Evolutionary conservation across 1,140 invertebrate genomes (phyloP), one percentile per base, ranked within the genome.

Genomic region (Lerema accius): DNA sequence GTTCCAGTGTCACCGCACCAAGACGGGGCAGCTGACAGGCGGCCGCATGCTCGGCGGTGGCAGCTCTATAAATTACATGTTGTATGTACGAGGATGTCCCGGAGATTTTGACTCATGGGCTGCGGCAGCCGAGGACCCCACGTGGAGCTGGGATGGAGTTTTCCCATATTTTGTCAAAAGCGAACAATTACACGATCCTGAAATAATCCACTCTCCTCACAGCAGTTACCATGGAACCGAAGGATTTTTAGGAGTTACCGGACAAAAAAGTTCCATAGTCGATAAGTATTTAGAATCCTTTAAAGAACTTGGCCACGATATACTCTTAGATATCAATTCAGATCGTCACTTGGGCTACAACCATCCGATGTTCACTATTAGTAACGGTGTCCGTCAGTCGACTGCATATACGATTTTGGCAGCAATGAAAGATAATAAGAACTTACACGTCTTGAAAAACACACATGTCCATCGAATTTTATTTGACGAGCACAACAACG

Each of bases 31-130:
- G 15, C 19, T 60, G 17, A 60, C 56, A 10, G 39, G 43, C 17
- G 42, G 42, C 42, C 42, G 17, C 16, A 19, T 19, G 1, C 42
- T 45, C 16, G 42, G 42, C 16, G 42, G 42, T 10, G 11, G 42
- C 42, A 45, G 42, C 42, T 17, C 15, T 9, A 11, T 45, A 4
- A 45, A 46, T 16, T 46, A 46, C n/a, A 19, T 46, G 43, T 26
- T 46, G 3, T 69, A 96, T 76, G 93, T 94, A 0, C 87, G 95
- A 49, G 96, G 96, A 0, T 94, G 95, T 82, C 92, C 91, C 13
- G 67, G 81, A 7, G 95, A 96, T 75, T 97, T 94, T 72, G 92
- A 96, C 71, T 60, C 88, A 10, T 97, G 95, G 95, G 82, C 79
- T 80, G 59, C 73, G 49, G 67, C 42, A 40, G 92, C 53, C 0